phyloP scores from a whole-genome alignment of 2,888 invertebrate species.

The Oligia latruncula region DNA sequence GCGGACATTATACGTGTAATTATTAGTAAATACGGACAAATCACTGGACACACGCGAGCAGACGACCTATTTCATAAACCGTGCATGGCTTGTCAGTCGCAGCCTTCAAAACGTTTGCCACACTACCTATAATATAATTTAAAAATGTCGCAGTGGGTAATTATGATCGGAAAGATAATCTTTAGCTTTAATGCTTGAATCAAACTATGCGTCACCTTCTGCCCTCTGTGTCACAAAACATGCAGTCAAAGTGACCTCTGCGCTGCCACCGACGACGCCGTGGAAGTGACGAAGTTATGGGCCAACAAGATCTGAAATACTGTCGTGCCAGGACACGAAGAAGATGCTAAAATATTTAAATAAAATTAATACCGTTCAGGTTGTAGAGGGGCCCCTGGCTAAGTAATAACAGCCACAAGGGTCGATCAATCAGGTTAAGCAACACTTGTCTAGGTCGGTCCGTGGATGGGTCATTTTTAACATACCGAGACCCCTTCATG shows the following conservation, averaged over 20 bases:
- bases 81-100: constrained; percentile 72
- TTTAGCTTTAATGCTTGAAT: neutral
- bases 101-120: constrained; percentile 59
- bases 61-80: constrained; percentile 63
- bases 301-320: too few relatives aligned
- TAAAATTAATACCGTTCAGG: neutral
- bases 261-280: too few relatives aligned
- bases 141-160: constrained; percentile 39
- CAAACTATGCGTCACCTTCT: too few relatives aligned
- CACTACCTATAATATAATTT: constrained; percentile 32
- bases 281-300: too few relatives aligned
- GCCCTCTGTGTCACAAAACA: too few relatives aligned
- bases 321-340: too few relatives aligned
- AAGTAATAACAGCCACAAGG: neutral
- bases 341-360: neutral
- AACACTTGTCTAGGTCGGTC: neutral
- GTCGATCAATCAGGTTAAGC: neutral
- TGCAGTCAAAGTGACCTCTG: too few relatives aligned
- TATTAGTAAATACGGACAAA: constrained; percentile 57
- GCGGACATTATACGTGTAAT: constrained; percentile 56
- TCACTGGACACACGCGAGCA: constrained; percentile 59
- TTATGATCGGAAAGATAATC: constrained; percentile 26
- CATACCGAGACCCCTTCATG: neutral
- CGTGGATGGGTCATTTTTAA: neutral
- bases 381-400: too few relatives aligned